phyloP scores from a whole-genome alignment of 2,888 invertebrate species.

The Podabrus alpinus region DNA sequence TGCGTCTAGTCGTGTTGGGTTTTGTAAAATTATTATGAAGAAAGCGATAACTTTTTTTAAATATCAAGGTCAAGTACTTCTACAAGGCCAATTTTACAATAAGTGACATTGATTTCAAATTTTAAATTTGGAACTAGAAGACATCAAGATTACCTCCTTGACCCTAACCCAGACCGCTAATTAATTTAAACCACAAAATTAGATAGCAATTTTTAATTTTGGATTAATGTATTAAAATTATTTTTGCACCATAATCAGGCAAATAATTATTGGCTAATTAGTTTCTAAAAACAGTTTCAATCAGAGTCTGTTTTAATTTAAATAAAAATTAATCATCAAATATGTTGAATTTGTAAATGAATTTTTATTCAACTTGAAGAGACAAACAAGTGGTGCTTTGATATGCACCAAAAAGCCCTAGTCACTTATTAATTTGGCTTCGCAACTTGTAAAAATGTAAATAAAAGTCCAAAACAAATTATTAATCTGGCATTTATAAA shows the following conservation, averaged over 20 bases:
- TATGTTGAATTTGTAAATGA: neutral
- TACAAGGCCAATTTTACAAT: neutral
- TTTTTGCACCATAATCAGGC: neutral
- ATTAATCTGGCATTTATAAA: neutral
- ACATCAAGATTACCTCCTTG: neutral
- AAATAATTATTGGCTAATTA: no score
- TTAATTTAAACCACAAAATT: neutral
- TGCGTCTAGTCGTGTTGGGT: no score
- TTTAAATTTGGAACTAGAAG: neutral
- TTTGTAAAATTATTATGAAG: neutral
- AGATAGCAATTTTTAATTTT: neutral
- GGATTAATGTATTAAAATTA: neutral
- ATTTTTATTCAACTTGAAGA: neutral
- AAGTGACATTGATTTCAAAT: neutral
- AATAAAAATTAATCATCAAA: neutral
- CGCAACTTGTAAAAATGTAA: neutral
- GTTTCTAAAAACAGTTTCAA: neutral
- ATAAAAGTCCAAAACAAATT: neutral
- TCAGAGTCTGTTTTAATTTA: neutral
- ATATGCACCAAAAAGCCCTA: neutral
- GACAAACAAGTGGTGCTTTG: neutral
- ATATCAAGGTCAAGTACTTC: neutral
- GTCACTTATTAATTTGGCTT: neutral
- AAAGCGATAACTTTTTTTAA: neutral
- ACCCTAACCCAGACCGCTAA: neutral